Conservation (phyloP, 2,113 vertebrate genomes). For the Rhinoptilus africanus region DNA sequence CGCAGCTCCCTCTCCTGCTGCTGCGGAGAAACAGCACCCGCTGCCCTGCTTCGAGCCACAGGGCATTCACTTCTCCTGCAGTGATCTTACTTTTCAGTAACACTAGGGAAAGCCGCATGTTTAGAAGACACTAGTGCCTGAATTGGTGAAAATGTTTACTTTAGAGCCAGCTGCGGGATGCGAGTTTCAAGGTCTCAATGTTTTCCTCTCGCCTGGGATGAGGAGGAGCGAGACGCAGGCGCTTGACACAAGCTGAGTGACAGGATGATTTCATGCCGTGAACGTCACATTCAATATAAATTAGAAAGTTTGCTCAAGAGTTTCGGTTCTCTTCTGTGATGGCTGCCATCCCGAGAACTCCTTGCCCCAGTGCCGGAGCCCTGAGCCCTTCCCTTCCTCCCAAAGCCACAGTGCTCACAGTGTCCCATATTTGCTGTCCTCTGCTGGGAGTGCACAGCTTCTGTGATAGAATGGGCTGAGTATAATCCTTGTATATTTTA, state of each 20-base stretch:
- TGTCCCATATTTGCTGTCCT: not conserved
- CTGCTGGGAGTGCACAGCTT: not conserved
- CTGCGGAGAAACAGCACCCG: not conserved
- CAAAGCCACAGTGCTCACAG: not conserved
- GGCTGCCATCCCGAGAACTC: not conserved
- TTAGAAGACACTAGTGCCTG: not conserved
- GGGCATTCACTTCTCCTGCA: not conserved
- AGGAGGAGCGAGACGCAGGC: not conserved
- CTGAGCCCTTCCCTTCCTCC: not conserved
- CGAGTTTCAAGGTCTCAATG: not conserved
- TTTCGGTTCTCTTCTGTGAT: not conserved
- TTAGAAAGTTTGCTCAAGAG: not conserved
- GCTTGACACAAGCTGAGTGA: not conserved
- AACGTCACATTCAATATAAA: not conserved
- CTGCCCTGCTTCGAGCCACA: not conserved
- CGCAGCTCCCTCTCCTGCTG: constrained; percentile 52
- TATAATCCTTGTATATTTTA: not conserved
- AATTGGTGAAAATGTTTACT: not conserved
- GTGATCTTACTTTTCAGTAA: not conserved
- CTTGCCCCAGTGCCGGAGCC: no score
- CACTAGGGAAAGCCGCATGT: not conserved
- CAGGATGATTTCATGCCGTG: not conserved
- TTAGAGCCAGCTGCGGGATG: not conserved
- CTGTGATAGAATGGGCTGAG: not conserved
- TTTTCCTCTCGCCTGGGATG: not conserved